These are phyloP conservation scores for Dendrolimus houi DNA, from an alignment of 2,888 invertebrate genomes.

Conservation along the genomic window DNA sequence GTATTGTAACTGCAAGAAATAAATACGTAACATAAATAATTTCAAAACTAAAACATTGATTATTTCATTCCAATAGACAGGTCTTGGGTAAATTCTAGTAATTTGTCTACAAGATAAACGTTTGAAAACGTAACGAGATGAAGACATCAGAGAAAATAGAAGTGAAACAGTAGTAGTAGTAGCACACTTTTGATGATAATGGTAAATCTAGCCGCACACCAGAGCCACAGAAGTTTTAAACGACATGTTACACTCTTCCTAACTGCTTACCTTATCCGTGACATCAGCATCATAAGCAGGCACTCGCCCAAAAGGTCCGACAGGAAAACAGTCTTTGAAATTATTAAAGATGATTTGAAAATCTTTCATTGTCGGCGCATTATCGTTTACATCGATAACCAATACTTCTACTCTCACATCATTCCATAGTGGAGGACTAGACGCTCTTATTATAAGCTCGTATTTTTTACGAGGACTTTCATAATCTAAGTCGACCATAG, in stretches of 20 bases:
- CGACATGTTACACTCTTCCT: too few species aligned
- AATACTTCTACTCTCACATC: conserved; percentile 92
- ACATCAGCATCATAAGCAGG: conserved; percentile 98
- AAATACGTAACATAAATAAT: neutral
- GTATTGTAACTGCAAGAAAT: conserved; percentile 79
- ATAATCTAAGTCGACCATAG: conserved; percentile 95
- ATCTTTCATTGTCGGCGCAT: conserved; percentile 93
- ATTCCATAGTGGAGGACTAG: conserved; percentile 91
- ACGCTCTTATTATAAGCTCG: conserved; percentile 91
- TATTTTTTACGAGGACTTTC: conserved; percentile 95
- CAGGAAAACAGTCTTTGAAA: conserved; percentile 94
- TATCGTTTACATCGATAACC: conserved; percentile 96
- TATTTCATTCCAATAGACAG: too few species aligned
- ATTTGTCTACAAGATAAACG: too few species aligned
- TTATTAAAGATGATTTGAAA: conserved; percentile 97
- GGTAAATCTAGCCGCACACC: too few species aligned
- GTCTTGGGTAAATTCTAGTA: too few species aligned
- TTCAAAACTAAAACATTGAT: too few species aligned
- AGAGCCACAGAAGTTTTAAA: too few species aligned
- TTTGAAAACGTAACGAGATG: too few species aligned
- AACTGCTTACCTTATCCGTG: conserved; percentile 79
- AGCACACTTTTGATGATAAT: too few species aligned
- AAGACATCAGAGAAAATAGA: too few species aligned
- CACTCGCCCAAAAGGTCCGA: conserved; percentile 92
- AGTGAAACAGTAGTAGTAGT: too few species aligned